phyloP scores from a whole-genome alignment of 1,140 invertebrate genomes.

The Saccostrea echinata region DNA sequence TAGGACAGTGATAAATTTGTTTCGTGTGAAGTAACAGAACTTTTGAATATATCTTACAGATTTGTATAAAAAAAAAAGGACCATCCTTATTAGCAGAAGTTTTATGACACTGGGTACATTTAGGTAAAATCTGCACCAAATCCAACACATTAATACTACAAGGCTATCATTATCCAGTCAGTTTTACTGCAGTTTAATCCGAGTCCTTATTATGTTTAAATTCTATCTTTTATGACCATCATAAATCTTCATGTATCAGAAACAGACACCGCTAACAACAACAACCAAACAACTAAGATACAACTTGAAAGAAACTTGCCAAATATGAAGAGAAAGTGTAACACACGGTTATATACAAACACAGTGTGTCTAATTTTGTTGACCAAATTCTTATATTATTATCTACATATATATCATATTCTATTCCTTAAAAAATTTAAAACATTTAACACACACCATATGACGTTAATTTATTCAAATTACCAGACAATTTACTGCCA shows the following conservation, averaged over 20 bases:
- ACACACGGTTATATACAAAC: background rate
- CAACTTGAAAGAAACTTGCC: slow-evolving; percentile 11
- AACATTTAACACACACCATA: background rate
- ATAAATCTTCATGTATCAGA: slow-evolving; percentile 36
- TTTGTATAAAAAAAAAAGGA: background rate
- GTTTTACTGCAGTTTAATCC: slow-evolving; percentile 28
- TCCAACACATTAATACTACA: slow-evolving; percentile 24
- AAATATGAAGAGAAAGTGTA: slow-evolving; percentile 28
- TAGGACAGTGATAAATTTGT: too few species aligned
- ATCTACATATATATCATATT: background rate
- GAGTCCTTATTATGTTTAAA: background rate
- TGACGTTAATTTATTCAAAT: background rate
- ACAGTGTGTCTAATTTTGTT: background rate
- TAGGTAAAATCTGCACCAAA: slow-evolving; percentile 8
- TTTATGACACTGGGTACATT: slow-evolving; percentile 8
- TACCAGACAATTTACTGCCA: slow-evolving; percentile 12
- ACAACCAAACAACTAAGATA: slow-evolving; percentile 13
- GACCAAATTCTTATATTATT: background rate
- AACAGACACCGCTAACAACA: slow-evolving; percentile 23
- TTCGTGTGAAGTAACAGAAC: background rate
- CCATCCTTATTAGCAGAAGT: slow-evolving; percentile 18
- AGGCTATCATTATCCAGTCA: slow-evolving; percentile 22
- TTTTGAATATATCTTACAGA: background rate
- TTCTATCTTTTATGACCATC: slow-evolving; percentile 27
- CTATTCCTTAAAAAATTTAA: background rate